Evolutionary conservation across 1,140 invertebrate genomes (phyloP).

Genomic region (Schlechtendalia chinensis): DNA sequence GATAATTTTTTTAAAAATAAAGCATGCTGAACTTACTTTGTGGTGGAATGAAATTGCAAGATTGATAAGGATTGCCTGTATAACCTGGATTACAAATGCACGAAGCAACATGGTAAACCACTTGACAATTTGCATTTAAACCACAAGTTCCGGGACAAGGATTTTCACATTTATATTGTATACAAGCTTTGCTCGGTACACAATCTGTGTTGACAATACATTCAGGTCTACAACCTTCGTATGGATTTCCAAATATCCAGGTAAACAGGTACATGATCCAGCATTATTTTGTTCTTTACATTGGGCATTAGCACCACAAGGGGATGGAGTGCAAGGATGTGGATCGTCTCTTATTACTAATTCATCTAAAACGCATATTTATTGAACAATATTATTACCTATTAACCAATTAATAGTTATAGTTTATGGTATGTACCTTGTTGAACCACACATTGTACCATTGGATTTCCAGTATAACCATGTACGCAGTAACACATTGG

Average conservation of each 20-base stretch:
- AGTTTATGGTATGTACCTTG: constrained; percentile 39
- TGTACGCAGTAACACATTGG: constrained; percentile 59
- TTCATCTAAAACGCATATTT: constrained; percentile 36
- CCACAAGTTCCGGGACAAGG: constrained; percentile 76
- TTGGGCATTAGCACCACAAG: constrained; percentile 68
- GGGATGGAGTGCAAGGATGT: constrained; percentile 64
- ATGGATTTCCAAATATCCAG: constrained; percentile 70
- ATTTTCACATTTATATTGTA: constrained; percentile 71
- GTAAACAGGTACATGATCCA: constrained; percentile 66
- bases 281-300: constrained; percentile 67
- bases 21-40: constrained; percentile 38
- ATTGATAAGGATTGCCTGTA: constrained; percentile 69
- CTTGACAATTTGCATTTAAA: constrained; percentile 69
- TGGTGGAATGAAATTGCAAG: constrained; percentile 57
- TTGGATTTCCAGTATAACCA: constrained; percentile 61
- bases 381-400: neutral
- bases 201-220: constrained; percentile 74
- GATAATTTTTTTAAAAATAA: too few species aligned
- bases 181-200: constrained; percentile 69
- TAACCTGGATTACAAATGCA: constrained; percentile 70
- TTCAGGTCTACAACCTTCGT: constrained; percentile 71
- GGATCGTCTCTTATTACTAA: constrained; percentile 51
- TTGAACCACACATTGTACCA: constrained; percentile 56
- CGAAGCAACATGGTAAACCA: constrained; percentile 71
- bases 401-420: neutral